Evolutionary conservation across 30 jellyfish, hydroid and myxozoan species (phyloP), one percentile per base, ranked within the genome.

Genomic region (Aurelia coerulea): DNA sequence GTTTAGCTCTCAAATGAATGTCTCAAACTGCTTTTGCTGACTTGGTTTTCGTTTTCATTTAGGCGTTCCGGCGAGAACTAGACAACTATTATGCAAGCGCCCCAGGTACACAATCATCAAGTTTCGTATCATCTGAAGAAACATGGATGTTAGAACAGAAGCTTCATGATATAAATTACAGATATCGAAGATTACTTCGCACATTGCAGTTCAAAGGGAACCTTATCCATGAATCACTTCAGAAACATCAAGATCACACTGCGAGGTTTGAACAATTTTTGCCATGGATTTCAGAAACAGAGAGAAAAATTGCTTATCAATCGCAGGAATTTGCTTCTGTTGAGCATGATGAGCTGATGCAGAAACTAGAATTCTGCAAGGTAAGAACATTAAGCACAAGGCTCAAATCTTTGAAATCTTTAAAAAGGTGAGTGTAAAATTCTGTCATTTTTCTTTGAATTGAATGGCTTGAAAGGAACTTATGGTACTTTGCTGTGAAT

Each of bases 221-320:
- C 65, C 91, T 93, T 41, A 87, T 93, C 56, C 90, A 85, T 73
- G 98, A 93, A 75, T 93, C 98, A 10, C 64, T 93, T 37, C 90
- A 74, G 59, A 93, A 93, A 65, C 98, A 93, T 80, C 97, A 93
- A 60, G 98, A 93, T 51, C 92, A 93, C 78, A 69, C 79, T 60
- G 80, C 83, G 17, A 93, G 88, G 79, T 84, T 93, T 53, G 96
- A 93, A 65, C 66, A 70, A n/a, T 93, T 93, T 70, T 83, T 93
- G 83, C 98, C 98, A 67, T 93, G 98, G 98, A 72, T 93, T 31
- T 94, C 98, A 29, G 98, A 93, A 60, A 97, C 98, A 6, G 98
- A 93, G 65, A 53, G 98, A 32, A 93, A 88, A 72, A 68, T 93
- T 76, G 97, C 98, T 41, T 78, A 92, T 34, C 89, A 88, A 29